Percentiles rank a stretch among this genome's conserved stretches.
Evolutionary conservation across 2,113 vertebrate genomes (phyloP).

Genomic region (Microcebus murinus): DNA sequence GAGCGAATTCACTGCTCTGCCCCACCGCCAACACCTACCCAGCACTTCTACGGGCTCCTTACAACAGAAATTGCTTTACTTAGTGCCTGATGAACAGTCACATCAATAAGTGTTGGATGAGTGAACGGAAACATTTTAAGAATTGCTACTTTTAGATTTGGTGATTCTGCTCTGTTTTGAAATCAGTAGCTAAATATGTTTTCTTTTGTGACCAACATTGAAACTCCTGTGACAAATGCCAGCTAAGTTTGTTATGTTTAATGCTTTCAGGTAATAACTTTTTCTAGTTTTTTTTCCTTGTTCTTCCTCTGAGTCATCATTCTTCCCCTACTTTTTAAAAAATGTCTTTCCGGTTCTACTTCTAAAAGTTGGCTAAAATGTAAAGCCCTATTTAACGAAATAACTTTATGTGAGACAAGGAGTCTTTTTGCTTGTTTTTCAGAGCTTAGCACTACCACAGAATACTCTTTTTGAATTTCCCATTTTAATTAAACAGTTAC

Average conservation of each 20-base stretch:
- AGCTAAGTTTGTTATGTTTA: neutral
- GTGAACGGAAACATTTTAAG: constrained; percentile 33
- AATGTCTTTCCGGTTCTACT: neutral
- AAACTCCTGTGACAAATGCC: neutral
- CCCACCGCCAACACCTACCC: neutral
- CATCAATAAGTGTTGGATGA: neutral
- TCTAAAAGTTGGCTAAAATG: constrained; percentile 45
- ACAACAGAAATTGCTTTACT: neutral
- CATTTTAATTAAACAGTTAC: neutral
- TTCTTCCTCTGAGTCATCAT: neutral
- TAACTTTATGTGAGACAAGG: neutral
- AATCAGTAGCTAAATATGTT: neutral
- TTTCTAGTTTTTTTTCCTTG: neutral
- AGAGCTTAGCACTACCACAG: neutral
- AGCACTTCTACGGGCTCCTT: neutral
- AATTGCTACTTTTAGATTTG: neutral
- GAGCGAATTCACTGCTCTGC: neutral
- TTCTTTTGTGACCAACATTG: neutral
- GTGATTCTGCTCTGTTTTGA: neutral
- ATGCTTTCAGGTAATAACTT: neutral
- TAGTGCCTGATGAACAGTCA: neutral
- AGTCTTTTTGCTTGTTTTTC: neutral
- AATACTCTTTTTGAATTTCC: neutral
- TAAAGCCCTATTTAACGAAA: neutral
- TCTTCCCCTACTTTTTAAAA: neutral